phyloP scores from a whole-genome alignment of 1,140 invertebrate species.

The Phenacoccus solenopsis region DNA sequence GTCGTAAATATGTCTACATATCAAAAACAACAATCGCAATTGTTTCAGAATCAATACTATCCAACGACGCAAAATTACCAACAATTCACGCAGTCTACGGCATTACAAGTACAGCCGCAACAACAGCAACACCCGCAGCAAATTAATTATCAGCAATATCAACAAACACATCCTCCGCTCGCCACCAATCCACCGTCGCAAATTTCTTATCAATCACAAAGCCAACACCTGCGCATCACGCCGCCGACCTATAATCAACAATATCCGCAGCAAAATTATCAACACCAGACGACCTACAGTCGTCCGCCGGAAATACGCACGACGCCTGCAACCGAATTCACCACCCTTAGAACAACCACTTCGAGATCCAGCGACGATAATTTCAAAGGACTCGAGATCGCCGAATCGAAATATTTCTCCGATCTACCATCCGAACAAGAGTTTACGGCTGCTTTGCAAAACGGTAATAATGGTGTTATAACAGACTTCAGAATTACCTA shows the following conservation, averaged over 20 bases:
- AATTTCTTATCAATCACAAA: background rate
- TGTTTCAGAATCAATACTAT: background rate
- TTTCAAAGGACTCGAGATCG: background rate
- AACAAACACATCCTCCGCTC: background rate
- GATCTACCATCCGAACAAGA: background rate
- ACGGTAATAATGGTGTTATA: no score
- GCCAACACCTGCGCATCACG: background rate
- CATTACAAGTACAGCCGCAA: background rate
- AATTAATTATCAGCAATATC: background rate
- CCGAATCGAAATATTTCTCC: background rate
- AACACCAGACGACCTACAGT: background rate
- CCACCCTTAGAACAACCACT: background rate
- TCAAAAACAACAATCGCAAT: background rate
- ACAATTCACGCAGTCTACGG: no score
- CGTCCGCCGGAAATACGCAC: background rate
- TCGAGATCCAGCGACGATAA: background rate
- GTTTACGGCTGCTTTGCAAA: slow-evolving; percentile 25
- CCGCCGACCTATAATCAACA: background rate
- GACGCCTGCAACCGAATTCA: background rate
- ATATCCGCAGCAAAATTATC: background rate
- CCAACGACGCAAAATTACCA: no score
- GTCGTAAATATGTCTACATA: background rate
- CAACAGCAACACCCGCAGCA: no score
- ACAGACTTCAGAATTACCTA: no score
- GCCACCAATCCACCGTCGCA: background rate